These are phyloP conservation scores for Narcine bancroftii DNA, from an alignment of 2,113 vertebrate genomes.

Conservation along the genomic window DNA sequence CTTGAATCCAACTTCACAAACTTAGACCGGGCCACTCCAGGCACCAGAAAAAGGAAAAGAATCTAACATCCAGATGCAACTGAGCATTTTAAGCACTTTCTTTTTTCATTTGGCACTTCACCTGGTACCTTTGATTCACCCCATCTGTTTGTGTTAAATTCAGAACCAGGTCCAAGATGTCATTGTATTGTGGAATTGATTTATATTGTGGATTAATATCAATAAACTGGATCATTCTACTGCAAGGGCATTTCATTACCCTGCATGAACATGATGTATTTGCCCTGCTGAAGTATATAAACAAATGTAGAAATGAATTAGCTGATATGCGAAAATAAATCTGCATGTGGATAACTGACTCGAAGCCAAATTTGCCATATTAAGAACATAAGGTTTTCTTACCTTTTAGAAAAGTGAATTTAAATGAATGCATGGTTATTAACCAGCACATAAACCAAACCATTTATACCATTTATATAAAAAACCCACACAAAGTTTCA, in stretches of 20 bases:
- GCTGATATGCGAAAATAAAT: background rate
- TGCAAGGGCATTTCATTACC: background rate
- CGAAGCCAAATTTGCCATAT: background rate
- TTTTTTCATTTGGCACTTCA: background rate
- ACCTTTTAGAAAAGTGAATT: background rate
- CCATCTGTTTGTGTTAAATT: background rate
- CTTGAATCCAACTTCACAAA: no score
- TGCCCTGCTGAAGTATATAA: background rate
- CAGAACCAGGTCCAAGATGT: background rate
- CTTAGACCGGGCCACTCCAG: no score
- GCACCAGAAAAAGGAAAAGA: no score
- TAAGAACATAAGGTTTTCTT: background rate
- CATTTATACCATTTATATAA: background rate
- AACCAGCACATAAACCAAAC: background rate
- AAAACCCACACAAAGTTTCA: background rate
- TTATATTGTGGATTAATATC: background rate
- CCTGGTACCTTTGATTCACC: background rate
- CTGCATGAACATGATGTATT: no score
- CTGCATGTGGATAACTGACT: background rate
- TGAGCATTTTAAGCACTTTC: no score
- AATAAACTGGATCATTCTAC: background rate
- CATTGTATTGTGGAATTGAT: background rate
- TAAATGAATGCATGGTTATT: conserved; percentile 2
- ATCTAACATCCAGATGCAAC: no score
- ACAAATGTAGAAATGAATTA: conserved; percentile 7